Evolutionary conservation across 1,140 invertebrate species (phyloP).

Genomic region (Octopus bimaculoides): DNA sequence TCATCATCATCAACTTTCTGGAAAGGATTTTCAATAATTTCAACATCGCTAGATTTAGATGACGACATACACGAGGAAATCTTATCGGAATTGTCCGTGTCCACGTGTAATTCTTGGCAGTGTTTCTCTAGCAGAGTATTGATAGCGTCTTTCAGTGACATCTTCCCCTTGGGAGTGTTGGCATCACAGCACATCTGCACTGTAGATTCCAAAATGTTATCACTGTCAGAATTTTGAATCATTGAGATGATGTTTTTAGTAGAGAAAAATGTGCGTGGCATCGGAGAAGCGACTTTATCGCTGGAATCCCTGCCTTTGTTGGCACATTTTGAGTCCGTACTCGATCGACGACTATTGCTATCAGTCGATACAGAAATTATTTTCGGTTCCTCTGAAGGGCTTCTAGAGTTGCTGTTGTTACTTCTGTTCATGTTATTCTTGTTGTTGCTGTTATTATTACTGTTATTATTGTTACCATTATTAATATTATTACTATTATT

Average conservation of each 20-base stretch:
- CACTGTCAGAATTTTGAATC: neutral
- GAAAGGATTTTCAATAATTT: neutral
- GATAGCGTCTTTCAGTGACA: neutral
- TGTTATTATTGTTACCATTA: neutral
- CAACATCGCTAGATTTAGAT: neutral
- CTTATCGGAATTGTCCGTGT: neutral
- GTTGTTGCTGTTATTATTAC: neutral
- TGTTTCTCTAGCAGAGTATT: neutral
- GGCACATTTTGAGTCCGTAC: neutral
- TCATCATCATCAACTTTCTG: neutral
- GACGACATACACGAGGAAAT: neutral
- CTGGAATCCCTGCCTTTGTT: neutral
- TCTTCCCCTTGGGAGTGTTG: neutral
- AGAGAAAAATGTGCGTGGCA: neutral
- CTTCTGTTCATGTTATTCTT: neutral
- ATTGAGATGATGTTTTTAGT: neutral
- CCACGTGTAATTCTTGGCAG: constrained; percentile 1
- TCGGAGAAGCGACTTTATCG: neutral
- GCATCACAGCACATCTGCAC: neutral
- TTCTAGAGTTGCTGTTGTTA: neutral
- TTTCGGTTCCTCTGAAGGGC: neutral
- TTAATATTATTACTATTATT: neutral
- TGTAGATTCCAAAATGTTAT: neutral
- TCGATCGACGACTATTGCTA: neutral
- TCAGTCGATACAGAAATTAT: neutral